These are phyloP conservation scores for Lycocorax pyrrhopterus DNA, from an alignment of 2,113 vertebrate species.

Conservation along the genomic window DNA sequence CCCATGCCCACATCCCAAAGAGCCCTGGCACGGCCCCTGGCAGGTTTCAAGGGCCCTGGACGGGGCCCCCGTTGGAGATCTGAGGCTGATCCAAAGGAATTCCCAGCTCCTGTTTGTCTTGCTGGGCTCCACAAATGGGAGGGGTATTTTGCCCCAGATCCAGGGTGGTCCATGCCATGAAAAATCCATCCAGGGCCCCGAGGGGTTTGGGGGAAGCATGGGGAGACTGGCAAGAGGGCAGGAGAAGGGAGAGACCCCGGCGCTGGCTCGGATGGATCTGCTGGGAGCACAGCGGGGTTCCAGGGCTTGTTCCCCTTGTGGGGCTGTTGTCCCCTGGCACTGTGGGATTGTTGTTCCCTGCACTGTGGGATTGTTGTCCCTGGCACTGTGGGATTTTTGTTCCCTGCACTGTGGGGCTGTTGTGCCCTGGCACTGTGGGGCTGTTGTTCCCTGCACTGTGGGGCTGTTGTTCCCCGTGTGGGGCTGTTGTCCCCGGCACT, in stretches of 20 bases:
- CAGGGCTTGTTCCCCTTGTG: background rate
- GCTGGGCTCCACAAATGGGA: background rate
- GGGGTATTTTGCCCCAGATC: background rate
- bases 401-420: background rate
- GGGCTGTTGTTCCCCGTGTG: background rate
- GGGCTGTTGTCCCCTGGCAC: background rate
- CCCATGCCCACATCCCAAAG: accelerated
- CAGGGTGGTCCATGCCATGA: background rate
- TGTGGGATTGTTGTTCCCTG: background rate
- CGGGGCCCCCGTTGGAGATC: accelerated
- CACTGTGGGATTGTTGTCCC: background rate
- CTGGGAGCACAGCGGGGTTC: accelerated
- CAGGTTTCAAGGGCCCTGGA: background rate
- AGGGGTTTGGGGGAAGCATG: background rate
- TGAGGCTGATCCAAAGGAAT: background rate
- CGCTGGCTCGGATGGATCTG: background rate
- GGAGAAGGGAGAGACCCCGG: background rate
- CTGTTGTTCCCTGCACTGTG: background rate
- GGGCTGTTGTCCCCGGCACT: too few relatives aligned
- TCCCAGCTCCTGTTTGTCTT: background rate
- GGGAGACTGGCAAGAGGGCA: background rate
- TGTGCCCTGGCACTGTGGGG: too few relatives aligned
- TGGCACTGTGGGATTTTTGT: too few relatives aligned
- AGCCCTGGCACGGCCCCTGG: accelerated
- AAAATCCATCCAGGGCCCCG: background rate